Base-by-base conservation (phyloP, 2,113 vertebrate species). In the Gopherus evgoodei region DNA sequence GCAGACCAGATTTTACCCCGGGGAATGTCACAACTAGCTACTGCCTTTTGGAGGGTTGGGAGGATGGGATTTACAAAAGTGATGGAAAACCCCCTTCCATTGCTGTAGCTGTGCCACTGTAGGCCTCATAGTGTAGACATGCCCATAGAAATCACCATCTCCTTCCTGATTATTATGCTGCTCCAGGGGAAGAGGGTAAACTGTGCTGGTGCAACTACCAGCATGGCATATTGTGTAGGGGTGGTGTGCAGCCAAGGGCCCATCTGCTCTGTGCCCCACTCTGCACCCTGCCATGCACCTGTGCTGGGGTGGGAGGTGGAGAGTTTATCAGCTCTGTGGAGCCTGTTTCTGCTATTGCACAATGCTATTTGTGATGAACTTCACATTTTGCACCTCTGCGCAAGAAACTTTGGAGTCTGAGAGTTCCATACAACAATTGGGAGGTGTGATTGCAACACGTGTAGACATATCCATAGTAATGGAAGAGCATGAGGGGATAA, bases 381-480 rank as follows among this genome's bases (percentile, higher is more conserved):
- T 80, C 84, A 54, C 57, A 81, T 35, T 91, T 65, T 75, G 86
- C n/a, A 49, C 42, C 57, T 88, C 44, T 83, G 42, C 17, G 57
- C 56, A 79, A 52, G 65, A 53, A 25, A 81, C 52, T 12, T 88
- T 82, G 78, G 44, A 8, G 52, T 42, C 29, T 44, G 54, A 44
- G 53, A 25, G 65, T 79, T 69, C 35, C 65, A 69, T n/a, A 35
- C 65, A 38, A n/a, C 35, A 69, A 69, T 4, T 2, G 9, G 35
- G 17, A 69, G 35, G 2, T 69, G 35, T 38, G 65, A 69, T 8
- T 69, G 65, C 65, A 21, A 8, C 35, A 22, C 2, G 4, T 69
- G 14, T 69, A 21, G 35, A 69, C 35, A 5, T 21, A n/a, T 69
- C 35, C 65, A n/a, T 50, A 50, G 94, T 97, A 97, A 97, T 90